These are phyloP conservation scores for Lasioglossum morio DNA, from an alignment of 2,888 invertebrate genomes.

Conservation along the genomic window DNA sequence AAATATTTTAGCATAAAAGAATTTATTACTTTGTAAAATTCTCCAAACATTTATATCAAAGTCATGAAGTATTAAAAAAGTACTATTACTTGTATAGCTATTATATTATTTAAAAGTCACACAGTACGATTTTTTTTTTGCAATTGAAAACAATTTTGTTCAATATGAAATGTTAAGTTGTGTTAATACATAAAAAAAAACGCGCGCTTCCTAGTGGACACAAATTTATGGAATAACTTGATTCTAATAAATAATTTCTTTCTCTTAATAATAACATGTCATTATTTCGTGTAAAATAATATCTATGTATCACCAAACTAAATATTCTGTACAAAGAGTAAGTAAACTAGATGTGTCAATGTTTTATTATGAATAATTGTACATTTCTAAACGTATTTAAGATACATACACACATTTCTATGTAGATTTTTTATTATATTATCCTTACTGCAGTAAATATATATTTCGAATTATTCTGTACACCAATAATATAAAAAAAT, in stretches of 20 bases:
- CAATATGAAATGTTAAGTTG: slow-evolving; percentile 23
- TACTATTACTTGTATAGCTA: slow-evolving; percentile 15
- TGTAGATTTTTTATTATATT: background rate
- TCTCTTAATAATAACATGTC: background rate
- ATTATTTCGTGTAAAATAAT: slow-evolving; percentile 29
- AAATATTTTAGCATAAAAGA: slow-evolving; percentile 32
- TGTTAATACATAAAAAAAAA: slow-evolving; percentile 87
- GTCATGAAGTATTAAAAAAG: background rate
- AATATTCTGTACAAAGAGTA: slow-evolving; percentile 13
- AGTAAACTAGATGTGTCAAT: slow-evolving; percentile 29
- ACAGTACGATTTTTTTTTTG: slow-evolving; percentile 5
- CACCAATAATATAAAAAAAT: background rate
- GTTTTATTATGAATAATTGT: slow-evolving; percentile 39
- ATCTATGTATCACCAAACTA: slow-evolving; percentile 10
- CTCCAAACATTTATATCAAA: slow-evolving; percentile 8
- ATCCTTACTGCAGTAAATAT: background rate
- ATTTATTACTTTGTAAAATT: slow-evolving; percentile 22
- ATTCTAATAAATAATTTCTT: slow-evolving; percentile 18
- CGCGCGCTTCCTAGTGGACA: slow-evolving; percentile 88
- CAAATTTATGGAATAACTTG: slow-evolving; percentile 5
- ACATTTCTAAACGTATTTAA: slow-evolving; percentile 4
- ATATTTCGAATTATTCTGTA: background rate
- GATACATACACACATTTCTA: background rate
- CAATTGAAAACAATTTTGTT: slow-evolving; percentile 25
- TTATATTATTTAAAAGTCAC: background rate